phyloP scores from a whole-genome alignment of 2,888 invertebrate genomes.

The Pyrrhosoma nymphula region DNA sequence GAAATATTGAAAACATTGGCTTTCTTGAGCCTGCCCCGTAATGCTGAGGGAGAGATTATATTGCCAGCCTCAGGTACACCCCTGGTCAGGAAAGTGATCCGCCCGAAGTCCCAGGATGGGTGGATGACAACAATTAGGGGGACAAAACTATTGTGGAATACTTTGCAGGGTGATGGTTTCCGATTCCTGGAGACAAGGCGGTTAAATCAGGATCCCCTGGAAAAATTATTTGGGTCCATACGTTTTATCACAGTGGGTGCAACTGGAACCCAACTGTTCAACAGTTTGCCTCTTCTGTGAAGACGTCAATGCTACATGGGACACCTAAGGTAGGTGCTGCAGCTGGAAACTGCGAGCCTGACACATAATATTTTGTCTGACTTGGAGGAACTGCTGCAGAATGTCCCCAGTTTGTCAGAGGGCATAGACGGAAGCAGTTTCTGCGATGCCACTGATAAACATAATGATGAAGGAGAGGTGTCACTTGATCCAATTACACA shows the following conservation, averaged over 20 bases:
- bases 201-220: not conserved
- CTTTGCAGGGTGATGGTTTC: not conserved
- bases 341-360: not conserved
- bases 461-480: too few species aligned
- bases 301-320: not conserved
- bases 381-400: not conserved
- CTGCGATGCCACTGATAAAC: too few species aligned
- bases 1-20: not conserved
- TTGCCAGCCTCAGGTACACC: not conserved
- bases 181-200: not conserved
- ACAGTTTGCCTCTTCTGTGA: not conserved
- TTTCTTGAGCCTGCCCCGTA: not conserved
- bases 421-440: too few species aligned
- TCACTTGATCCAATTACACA: too few species aligned
- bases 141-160: not conserved
- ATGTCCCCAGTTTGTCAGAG: not conserved
- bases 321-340: not conserved
- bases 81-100: not conserved
- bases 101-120: not conserved
- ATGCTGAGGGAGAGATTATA: not conserved
- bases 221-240: not conserved
- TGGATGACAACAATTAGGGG: not conserved
- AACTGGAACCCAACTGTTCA: not conserved
- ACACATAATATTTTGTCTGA: not conserved
- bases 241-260: not conserved